These are phyloP conservation scores for Salvator merianae DNA, from an alignment of 2,113 vertebrate species.

Conservation along the genomic window DNA sequence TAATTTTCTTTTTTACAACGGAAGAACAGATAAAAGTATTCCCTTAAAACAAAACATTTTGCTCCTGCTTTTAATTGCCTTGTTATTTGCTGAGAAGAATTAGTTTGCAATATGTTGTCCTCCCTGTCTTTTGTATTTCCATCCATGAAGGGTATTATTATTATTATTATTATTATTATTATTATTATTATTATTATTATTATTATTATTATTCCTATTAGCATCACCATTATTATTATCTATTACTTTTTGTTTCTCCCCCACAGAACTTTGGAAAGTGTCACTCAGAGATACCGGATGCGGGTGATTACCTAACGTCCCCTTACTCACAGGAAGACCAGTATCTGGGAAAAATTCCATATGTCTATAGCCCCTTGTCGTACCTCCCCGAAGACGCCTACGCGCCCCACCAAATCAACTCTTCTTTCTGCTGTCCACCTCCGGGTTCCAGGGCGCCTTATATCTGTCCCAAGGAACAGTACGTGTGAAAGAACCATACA, in stretches of 20 bases:
- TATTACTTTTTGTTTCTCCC: constrained; percentile 39
- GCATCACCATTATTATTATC: too few relatives aligned
- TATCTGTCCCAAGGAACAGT: constrained; percentile 87
- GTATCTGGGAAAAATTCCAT: constrained; percentile 75
- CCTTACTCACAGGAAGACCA: constrained; percentile 72
- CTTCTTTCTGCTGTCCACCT: constrained; percentile 78
- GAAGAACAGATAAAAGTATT: too few relatives aligned
- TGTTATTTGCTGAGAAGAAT: too few relatives aligned
- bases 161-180: too few relatives aligned
- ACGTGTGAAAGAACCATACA: constrained; percentile 70
- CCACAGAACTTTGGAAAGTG: constrained; percentile 81
- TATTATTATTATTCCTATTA: too few relatives aligned
- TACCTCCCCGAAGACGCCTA: constrained; percentile 80
- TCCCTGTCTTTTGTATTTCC: too few relatives aligned
- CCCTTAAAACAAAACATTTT: too few relatives aligned
- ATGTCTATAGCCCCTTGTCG: constrained; percentile 71
- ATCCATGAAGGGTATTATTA: too few relatives aligned
- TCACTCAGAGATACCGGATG: constrained; percentile 78
- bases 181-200: too few relatives aligned
- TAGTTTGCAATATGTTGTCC: too few relatives aligned
- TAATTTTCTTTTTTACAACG: too few relatives aligned
- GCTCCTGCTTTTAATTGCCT: too few relatives aligned
- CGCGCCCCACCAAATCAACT: constrained; percentile 61
- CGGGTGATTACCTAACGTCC: constrained; percentile 82
- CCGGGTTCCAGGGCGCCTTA: constrained; percentile 78